Evolutionary conservation across 1,140 invertebrate genomes (phyloP).

Genomic region (Piezodorus guildinii): DNA sequence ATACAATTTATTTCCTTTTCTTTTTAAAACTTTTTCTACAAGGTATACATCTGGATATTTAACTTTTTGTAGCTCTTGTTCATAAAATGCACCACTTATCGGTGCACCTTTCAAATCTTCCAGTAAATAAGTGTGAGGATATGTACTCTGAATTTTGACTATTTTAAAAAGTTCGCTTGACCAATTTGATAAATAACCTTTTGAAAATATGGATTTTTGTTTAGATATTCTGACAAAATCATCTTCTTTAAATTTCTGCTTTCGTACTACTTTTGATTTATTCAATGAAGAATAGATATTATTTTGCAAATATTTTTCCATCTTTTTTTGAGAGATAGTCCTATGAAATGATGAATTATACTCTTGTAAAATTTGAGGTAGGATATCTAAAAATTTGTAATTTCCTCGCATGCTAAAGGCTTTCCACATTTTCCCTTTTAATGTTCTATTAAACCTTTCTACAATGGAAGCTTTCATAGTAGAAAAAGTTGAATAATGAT

Average conservation of each 20-base stretch:
- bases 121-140: background rate
- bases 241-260: slow-evolving; percentile 30
- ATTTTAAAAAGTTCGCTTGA: slow-evolving; percentile 25
- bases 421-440: slow-evolving; percentile 34
- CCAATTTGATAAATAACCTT: slow-evolving; percentile 31
- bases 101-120: background rate
- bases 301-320: slow-evolving; percentile 27
- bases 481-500: slow-evolving; percentile 28
- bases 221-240: slow-evolving; percentile 31
- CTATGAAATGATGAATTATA: slow-evolving; percentile 35
- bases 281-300: slow-evolving; percentile 23
- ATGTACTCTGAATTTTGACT: background rate
- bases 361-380: slow-evolving; percentile 30
- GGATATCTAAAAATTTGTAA: slow-evolving; percentile 30
- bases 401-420: slow-evolving; percentile 32
- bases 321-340: slow-evolving; percentile 30
- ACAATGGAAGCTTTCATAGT: slow-evolving; percentile 34
- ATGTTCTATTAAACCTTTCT: slow-evolving; percentile 35
- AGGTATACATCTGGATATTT: slow-evolving; percentile 5
- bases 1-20: background rate
- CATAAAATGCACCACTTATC: slow-evolving; percentile 15
- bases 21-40: slow-evolving; percentile 17
- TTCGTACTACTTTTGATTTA: slow-evolving; percentile 25
- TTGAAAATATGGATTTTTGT: slow-evolving; percentile 29
- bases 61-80: slow-evolving; percentile 13